A percentile compares a stretch with the other conserved stretches of the same genome.
Conservation (phyloP, 2,888 invertebrate genomes). For the Lasioglossum zephyrum region DNA sequence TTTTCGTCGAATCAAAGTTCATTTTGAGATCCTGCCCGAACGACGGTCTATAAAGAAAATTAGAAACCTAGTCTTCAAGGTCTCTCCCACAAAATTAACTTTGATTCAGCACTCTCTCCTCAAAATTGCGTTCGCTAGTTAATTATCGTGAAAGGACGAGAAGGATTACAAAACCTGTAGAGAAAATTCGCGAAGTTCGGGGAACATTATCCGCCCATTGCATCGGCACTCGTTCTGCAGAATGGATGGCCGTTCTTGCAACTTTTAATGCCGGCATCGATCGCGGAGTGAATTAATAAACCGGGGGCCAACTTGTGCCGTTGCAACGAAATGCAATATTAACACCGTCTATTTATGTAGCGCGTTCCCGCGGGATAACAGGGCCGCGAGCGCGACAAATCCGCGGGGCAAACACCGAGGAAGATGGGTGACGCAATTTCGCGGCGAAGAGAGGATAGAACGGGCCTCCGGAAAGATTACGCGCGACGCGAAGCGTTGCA, state of each 20-base stretch:
- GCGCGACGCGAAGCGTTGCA: background rate
- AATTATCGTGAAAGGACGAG: background rate
- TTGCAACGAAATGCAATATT: constrained; percentile 11
- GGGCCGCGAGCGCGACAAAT: constrained; percentile 17
- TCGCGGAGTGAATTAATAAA: constrained; percentile 1
- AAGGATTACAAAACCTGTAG: background rate
- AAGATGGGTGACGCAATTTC: constrained; percentile 19
- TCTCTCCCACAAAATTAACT: background rate
- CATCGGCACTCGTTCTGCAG: background rate
- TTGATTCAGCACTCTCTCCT: background rate
- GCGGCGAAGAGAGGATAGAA: background rate
- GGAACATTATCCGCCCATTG: background rate
- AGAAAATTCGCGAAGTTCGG: background rate
- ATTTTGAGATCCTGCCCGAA: background rate
- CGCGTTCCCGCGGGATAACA: constrained; percentile 32
- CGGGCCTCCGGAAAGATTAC: constrained; percentile 1
- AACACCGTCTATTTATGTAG: background rate
- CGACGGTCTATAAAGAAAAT: background rate
- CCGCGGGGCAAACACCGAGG: constrained; percentile 27
- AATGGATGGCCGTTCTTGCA: background rate
- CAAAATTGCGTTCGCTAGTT: background rate
- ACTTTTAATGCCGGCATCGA: constrained; percentile 5
- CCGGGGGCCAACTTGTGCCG: background rate
- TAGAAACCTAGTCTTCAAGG: background rate
- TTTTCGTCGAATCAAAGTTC: background rate